Evolutionary conservation across 1,140 invertebrate genomes (phyloP).

Genomic region (Apis cerana): DNA sequence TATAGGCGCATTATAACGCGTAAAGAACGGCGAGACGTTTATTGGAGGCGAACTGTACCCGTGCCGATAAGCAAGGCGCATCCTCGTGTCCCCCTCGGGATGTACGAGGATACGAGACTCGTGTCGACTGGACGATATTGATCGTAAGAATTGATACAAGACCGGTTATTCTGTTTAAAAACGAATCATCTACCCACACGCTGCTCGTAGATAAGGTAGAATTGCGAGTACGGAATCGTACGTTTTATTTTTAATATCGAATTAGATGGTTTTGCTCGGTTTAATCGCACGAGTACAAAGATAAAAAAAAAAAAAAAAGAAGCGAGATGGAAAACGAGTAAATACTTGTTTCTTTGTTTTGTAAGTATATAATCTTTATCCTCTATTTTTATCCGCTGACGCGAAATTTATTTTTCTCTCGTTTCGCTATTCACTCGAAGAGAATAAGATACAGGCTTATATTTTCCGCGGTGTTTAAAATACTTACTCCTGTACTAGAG

Average conservation of each 20-base stretch:
- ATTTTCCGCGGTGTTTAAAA: not conserved
- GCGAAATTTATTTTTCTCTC: not conserved
- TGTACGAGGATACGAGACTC: slow-evolving; percentile 26
- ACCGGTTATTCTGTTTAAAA: slow-evolving; percentile 42
- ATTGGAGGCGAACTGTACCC: not conserved
- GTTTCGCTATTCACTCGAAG: not conserved
- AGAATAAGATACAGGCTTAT: not conserved
- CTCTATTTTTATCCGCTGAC: not conserved
- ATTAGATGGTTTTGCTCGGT: not conserved
- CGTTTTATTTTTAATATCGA: slow-evolving; percentile 12
- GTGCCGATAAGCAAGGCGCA: slow-evolving; percentile 18
- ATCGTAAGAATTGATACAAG: slow-evolving; percentile 35
- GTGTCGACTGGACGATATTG: slow-evolving; percentile 27
- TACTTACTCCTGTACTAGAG: not conserved
- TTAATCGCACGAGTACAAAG: too few species aligned
- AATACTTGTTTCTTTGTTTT: not conserved
- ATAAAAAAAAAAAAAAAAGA: too few species aligned
- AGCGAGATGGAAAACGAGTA: not conserved
- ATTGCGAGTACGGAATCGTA: not conserved
- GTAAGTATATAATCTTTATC: not conserved
- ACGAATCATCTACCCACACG: slow-evolving; percentile 37
- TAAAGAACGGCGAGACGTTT: slow-evolving; percentile 19
- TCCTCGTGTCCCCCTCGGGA: not conserved
- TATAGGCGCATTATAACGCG: not conserved
- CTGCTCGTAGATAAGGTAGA: not conserved